A percentile compares a stretch with the other conserved stretches of the same genome.
Evolutionary conservation across 2,113 vertebrate species (phyloP).

Genomic region (Anolis sagrei): DNA sequence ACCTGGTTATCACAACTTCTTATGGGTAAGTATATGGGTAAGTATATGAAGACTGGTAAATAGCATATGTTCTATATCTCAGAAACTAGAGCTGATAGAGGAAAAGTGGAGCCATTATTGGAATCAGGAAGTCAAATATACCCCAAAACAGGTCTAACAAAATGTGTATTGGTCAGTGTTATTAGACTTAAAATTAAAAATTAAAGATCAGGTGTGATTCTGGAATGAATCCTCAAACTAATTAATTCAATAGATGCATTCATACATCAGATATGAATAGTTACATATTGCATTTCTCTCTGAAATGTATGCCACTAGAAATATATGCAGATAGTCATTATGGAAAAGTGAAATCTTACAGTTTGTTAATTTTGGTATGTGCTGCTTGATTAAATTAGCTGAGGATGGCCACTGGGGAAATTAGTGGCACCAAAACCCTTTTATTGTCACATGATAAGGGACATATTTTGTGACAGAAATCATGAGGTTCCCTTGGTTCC

Average conservation of each 20-base stretch:
- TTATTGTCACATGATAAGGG: constrained; percentile 42
- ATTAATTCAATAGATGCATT: constrained; percentile 39
- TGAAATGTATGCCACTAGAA: constrained; percentile 40
- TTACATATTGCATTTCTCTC: constrained; percentile 39
- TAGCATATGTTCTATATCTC: too few relatives aligned
- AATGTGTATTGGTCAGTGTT: too few relatives aligned
- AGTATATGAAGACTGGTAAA: too few relatives aligned
- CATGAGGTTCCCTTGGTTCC: constrained; percentile 28
- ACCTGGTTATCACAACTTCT: too few relatives aligned
- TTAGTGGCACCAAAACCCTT: constrained; percentile 43
- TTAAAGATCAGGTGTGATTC: not conserved
- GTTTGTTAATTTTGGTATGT: constrained; percentile 47
- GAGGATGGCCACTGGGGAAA: constrained; percentile 52
- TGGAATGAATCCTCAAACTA: constrained; percentile 27
- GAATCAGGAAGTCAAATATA: too few relatives aligned
- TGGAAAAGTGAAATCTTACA: constrained; percentile 25
- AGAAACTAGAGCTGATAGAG: too few relatives aligned
- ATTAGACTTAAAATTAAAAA: not conserved
- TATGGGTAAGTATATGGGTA: too few relatives aligned
- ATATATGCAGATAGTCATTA: constrained; percentile 18
- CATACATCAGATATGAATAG: constrained; percentile 44
- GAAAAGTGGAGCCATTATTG: too few relatives aligned
- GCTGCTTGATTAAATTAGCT: constrained; percentile 24
- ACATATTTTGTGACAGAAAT: constrained; percentile 31
- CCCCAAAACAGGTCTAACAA: too few relatives aligned